Evolutionary conservation across 2,888 invertebrate species (phyloP), one percentile per base, ranked within the genome.

Genomic region (Eretmocerus hayati): DNA sequence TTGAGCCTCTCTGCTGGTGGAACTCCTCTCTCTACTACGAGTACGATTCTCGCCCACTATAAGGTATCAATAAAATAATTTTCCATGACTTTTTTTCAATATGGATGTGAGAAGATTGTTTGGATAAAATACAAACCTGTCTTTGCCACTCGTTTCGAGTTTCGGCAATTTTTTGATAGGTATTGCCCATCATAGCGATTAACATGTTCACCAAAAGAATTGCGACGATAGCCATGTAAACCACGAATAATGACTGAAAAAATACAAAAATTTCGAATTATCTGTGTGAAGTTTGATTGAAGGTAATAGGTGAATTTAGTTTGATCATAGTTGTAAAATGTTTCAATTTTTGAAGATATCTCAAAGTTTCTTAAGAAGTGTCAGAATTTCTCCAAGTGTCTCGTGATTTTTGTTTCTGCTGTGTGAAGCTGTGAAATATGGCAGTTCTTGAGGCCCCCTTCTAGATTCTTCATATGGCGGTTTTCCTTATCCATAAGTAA

Each of bases 151-250:
- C 96, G 69, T 96, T 96, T 58, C 91, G 81, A 0, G 95, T 94
- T 73, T 95, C 93, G 1, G 93, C 93, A 59, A 97, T 95, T 75
- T 94, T 91, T 71, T 94, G 93, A 69, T 97, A 99, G 3, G 97
- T 97, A 72, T 96, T 96, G 0, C 96, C 97, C 97, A 97, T 97
- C 96, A 97, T 97, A 55, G 96, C 96, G 64, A 97, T 97, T 72
- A 97, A 77, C 92, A 97, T 93, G 78, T 97, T 97, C 42, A 97
- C 91, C 49, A 97, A 76, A 26, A 97, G 75, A 51, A 97, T 87
- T 0, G 93, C 92, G 18, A 96, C 97, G 67, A 96, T 88, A 48
- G 88, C 90, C 93, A 97, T 97, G 74, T 93, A 99, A 30, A 95
- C 77, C n/a, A 96, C 87, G 74, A 97, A 97, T 13, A 96, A 76